Base-by-base conservation (phyloP, 2,888 invertebrate species). In the Heliconius erato region DNA sequence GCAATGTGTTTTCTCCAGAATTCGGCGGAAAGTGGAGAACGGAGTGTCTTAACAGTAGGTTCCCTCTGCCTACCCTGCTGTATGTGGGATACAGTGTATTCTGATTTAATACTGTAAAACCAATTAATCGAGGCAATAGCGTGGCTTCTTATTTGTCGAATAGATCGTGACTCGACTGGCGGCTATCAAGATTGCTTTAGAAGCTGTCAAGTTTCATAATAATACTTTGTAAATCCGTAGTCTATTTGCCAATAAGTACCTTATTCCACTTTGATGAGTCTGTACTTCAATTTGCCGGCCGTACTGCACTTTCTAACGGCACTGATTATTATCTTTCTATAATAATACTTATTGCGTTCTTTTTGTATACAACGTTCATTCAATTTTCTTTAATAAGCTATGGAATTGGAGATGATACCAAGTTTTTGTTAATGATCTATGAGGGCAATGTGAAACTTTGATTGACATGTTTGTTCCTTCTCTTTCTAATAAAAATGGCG, bases 291-390 rank as follows among this genome's bases (percentile, higher is more conserved):
- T 84, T 82, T 84, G 79, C 85, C 82, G 82, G 83, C 81, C 81
- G 77, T 79, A 71, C 83, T 83, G 82, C 82, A 85, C 86, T 87
- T 86, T 87, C 87, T 87, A 88, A 86, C 85, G 86, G 87, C 81
- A 68, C 82, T 82, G 79, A 82, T 78, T 85, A 85, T 87, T 86
- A 83, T 84, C 85, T 85, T 79, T 79, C 83, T 82, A 85, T 86
- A 86, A 87, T 88, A 84, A 87, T 85, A 85, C 84, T 85, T 80
- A 85, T 87, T 86, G 82, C 71, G 81, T 85, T 86, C 84, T 86
- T 85, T 86, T 86, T 86, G 79, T 85, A 81, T 82, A 84, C 83
- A 77, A 69, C 77, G 79, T 79, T 80, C 83, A 85, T 84, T 84
- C 83, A 84, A 85, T 87, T 84, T 84, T 78, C 84, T 85, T 74